These are phyloP conservation scores for Chalcosyrphus nemorum DNA, from an alignment of 2,888 invertebrate genomes.

Conservation along the genomic window DNA sequence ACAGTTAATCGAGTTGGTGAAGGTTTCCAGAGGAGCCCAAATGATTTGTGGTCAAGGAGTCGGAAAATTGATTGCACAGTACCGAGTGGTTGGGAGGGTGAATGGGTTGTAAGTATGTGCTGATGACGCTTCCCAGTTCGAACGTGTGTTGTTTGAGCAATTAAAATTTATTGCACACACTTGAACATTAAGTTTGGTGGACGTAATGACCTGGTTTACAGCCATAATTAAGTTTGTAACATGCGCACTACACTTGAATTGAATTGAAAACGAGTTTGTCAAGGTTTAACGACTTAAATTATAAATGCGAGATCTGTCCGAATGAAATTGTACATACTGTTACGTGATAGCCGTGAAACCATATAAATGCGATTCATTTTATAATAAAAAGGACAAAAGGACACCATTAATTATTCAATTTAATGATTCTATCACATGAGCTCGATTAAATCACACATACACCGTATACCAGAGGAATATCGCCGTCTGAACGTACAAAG, in stretches of 20 bases:
- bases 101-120: neutral
- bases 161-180: conserved; percentile 47
- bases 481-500: too few species aligned
- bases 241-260: neutral
- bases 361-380: too few species aligned
- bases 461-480: too few species aligned
- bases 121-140: neutral
- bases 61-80: conserved; percentile 39
- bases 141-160: conserved; percentile 32
- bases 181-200: neutral
- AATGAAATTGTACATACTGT: too few species aligned
- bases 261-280: neutral
- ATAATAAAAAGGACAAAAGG: too few species aligned
- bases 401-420: too few species aligned
- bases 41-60: conserved; percentile 66
- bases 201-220: neutral
- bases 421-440: too few species aligned
- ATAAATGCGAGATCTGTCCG: too few species aligned
- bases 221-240: neutral
- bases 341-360: too few species aligned
- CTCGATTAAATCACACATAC: too few species aligned
- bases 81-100: neutral
- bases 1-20: conserved; percentile 71
- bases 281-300: neutral
- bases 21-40: conserved; percentile 44